These are phyloP conservation scores for Strix uralensis DNA, from an alignment of 2,113 vertebrate genomes.

Conservation along the genomic window DNA sequence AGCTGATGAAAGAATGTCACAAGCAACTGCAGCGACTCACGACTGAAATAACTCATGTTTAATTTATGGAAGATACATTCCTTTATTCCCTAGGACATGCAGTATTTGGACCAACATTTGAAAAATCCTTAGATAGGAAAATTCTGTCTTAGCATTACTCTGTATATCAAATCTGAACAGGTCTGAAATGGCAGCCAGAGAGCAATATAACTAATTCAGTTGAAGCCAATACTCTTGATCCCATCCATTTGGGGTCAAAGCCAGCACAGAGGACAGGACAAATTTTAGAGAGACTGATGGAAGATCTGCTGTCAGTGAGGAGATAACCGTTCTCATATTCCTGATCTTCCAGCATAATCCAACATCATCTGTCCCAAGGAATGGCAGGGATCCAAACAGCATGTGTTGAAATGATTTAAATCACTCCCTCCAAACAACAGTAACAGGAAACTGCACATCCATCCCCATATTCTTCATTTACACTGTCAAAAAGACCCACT, in stretches of 20 bases:
- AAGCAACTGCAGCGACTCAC: neutral
- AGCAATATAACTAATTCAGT: neutral
- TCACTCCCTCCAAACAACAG: neutral
- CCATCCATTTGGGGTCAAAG: neutral
- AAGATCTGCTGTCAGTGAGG: neutral
- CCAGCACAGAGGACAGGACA: neutral
- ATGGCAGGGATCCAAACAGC: neutral
- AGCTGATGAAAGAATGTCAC: neutral
- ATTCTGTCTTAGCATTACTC: neutral
- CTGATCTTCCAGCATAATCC: neutral
- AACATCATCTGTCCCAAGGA: neutral
- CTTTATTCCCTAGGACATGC: neutral
- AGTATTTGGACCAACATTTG: neutral
- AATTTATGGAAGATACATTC: neutral
- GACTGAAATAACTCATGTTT: neutral
- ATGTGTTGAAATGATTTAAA: constrained; percentile 7
- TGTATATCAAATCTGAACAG: neutral
- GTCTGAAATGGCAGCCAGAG: neutral
- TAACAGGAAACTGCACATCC: neutral
- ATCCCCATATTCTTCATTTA: neutral
- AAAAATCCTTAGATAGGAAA: neutral
- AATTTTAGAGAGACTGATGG: constrained; percentile 5
- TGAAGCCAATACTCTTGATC: constrained; percentile 3
- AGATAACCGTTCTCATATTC: constrained; percentile 5
- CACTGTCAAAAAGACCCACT: neutral